Evolutionary conservation across 2,888 invertebrate genomes (phyloP).

Genomic region (Anthrax anthrax): DNA sequence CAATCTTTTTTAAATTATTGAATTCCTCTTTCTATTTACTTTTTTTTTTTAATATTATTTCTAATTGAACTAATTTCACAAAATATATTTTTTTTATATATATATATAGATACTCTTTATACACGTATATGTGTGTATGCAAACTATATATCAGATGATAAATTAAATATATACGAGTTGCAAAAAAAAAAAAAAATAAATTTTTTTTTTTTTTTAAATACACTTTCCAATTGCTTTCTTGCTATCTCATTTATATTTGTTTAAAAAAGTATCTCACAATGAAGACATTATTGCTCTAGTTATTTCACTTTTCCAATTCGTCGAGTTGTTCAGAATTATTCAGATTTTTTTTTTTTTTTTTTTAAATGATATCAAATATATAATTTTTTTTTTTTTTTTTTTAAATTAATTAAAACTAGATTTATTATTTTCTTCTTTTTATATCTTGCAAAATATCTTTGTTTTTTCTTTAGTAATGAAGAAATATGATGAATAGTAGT

Average conservation of each 20-base stretch:
- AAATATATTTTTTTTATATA: neutral
- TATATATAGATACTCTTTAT: neutral
- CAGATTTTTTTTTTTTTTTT: no score
- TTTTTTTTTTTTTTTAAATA: neutral
- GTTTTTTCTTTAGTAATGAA: no score
- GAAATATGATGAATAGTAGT: no score
- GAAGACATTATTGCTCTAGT: neutral
- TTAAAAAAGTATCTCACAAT: neutral
- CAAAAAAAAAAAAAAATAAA: no score
- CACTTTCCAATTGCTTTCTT: neutral
- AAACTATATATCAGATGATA: neutral
- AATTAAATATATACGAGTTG: neutral
- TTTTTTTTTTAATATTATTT: slow-evolving; percentile 1
- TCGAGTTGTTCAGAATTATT: neutral
- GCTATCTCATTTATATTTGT: neutral
- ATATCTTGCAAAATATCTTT: no score
- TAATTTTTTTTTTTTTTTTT: no score
- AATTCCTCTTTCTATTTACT: slow-evolving; percentile 5
- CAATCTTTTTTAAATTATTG: slow-evolving; percentile 3
- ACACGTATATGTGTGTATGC: no score
- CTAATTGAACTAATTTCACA: slow-evolving; percentile 8
- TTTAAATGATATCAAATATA: no score
- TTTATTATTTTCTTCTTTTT: no score
- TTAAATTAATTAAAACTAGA: no score
- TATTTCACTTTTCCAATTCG: neutral